phyloP scores from a whole-genome alignment of 2,888 invertebrate genomes.

The Lasioglossum zephyrum region DNA sequence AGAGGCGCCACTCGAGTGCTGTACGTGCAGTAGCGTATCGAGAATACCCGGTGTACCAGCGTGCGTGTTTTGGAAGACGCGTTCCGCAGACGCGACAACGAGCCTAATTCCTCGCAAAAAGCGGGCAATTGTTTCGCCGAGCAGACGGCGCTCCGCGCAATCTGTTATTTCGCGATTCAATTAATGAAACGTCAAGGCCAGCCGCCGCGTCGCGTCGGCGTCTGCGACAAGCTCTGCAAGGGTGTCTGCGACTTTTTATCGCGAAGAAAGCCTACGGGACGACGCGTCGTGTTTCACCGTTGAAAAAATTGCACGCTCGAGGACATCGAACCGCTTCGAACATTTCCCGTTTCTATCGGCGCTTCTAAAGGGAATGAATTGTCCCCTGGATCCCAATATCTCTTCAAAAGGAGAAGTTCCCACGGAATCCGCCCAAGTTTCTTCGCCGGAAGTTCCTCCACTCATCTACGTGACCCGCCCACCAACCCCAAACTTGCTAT shows the following conservation, averaged over 20 bases:
- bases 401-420: slow-evolving; percentile 26
- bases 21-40: too few relatives aligned
- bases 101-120: not conserved
- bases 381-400: slow-evolving; percentile 52
- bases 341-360: slow-evolving; percentile 33
- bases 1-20: too few relatives aligned
- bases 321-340: slow-evolving; percentile 20
- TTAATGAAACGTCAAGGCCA: slow-evolving; percentile 56
- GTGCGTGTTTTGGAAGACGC: not conserved
- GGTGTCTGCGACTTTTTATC: not conserved
- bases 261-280: not conserved
- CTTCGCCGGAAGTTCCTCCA: slow-evolving; percentile 8
- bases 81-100: not conserved
- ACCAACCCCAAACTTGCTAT: not conserved
- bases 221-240: not conserved
- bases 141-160: slow-evolving; percentile 3
- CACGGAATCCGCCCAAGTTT: slow-evolving; percentile 28
- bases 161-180: slow-evolving; percentile 47
- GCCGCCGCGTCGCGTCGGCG: not conserved
- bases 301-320: not conserved
- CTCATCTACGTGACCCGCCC: slow-evolving; percentile 4
- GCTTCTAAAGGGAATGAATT: slow-evolving; percentile 36
- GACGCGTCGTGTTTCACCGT: not conserved
- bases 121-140: not conserved
- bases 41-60: not conserved